Conservation (phyloP, 2,113 vertebrate genomes). For the Phylloscopus trochilus region DNA sequence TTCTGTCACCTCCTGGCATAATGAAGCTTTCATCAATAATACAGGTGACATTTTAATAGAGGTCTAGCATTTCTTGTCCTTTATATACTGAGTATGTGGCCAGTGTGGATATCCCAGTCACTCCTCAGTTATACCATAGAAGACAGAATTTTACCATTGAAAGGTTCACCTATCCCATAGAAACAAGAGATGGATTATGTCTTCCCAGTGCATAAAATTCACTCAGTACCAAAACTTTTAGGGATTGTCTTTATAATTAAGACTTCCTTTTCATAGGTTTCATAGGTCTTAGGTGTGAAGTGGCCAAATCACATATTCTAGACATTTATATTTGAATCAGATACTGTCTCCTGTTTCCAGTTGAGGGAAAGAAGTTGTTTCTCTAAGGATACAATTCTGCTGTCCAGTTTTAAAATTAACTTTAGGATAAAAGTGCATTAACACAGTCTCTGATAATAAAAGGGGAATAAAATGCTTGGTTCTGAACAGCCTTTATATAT, state of each 20-base stretch:
- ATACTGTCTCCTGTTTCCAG: background rate
- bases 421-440: background rate
- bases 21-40: background rate
- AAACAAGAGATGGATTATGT: background rate
- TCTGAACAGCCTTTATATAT: background rate
- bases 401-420: background rate
- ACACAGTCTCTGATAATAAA: background rate
- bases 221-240: background rate
- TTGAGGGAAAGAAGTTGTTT: background rate
- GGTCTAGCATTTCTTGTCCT: background rate
- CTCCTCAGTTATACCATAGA: background rate
- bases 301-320: background rate
- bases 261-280: background rate
- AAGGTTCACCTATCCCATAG: background rate
- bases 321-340: background rate
- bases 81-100: background rate
- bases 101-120: background rate
- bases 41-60: background rate
- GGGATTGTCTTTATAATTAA: background rate
- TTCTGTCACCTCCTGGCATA: background rate
- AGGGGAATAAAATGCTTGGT: fast-evolving
- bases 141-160: background rate
- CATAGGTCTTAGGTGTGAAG: background rate
- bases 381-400: background rate
- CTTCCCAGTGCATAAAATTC: background rate